These are phyloP conservation scores for Calypte anna DNA, from an alignment of 2,113 vertebrate genomes.

Conservation along the genomic window DNA sequence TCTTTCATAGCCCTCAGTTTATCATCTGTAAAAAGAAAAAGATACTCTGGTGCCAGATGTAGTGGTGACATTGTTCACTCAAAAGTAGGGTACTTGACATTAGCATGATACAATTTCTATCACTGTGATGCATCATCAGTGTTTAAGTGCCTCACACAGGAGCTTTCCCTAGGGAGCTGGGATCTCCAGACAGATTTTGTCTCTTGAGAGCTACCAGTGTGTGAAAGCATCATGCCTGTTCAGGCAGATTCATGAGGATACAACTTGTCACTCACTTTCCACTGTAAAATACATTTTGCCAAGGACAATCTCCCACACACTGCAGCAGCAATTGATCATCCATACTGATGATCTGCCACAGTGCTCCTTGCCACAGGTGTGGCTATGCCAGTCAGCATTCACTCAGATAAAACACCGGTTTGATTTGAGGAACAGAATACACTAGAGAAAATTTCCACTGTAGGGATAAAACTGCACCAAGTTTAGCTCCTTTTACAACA, in stretches of 20 bases:
- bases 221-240: neutral
- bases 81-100: neutral
- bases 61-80: neutral
- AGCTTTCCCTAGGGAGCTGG: neutral
- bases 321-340: neutral
- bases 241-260: neutral
- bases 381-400: neutral
- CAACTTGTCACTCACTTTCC: neutral
- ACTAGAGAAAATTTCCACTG: accelerated
- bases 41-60: neutral
- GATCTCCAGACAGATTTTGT: neutral
- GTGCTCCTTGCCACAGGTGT: neutral
- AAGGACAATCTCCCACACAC: neutral
- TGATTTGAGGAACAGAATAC: neutral
- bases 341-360: accelerated
- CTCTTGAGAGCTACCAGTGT: neutral
- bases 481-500: neutral
- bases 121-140: neutral
- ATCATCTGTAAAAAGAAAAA: neutral
- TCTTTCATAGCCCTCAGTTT: neutral
- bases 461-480: neutral
- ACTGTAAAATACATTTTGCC: neutral
- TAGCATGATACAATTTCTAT: neutral
- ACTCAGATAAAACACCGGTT: neutral
- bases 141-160: neutral